Evolutionary conservation across 2,113 vertebrate genomes (phyloP).

Genomic region (Mesoclemmys tuberculata): DNA sequence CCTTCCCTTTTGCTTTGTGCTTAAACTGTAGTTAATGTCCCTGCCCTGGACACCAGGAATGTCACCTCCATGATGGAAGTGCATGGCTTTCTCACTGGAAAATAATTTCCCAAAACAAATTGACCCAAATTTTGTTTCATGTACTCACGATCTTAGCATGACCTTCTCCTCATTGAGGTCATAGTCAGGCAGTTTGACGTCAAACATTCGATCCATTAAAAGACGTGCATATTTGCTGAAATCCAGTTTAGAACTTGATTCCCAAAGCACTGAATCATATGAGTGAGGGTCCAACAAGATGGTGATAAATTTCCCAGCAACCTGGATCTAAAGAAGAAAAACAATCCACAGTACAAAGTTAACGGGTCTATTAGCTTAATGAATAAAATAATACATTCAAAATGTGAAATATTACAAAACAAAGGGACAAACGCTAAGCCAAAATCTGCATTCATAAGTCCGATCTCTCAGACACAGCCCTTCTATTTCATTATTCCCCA

Average conservation of each 20-base stretch:
- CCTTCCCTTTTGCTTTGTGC: not conserved
- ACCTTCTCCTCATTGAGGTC: constrained; percentile 75
- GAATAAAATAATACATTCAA: not conserved
- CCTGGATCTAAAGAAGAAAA: constrained; percentile 78
- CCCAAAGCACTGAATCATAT: constrained; percentile 81
- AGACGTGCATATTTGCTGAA: constrained; percentile 83
- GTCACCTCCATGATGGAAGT: not conserved
- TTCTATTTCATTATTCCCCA: not conserved
- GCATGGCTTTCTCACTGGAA: not conserved
- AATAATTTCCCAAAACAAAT: not conserved
- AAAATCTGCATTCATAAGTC: not conserved
- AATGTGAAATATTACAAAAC: not conserved
- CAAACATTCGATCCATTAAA: constrained; percentile 90
- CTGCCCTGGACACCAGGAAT: not conserved
- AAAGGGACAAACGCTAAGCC: not conserved
- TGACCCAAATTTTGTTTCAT: not conserved
- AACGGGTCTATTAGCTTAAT: not conserved
- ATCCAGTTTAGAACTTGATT: constrained; percentile 77
- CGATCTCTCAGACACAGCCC: not conserved
- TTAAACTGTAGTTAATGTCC: not conserved
- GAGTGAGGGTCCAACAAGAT: constrained; percentile 88
- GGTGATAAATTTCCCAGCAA: constrained; percentile 85
- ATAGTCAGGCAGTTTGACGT: constrained; percentile 81
- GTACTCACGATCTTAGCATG: constrained; percentile 84
- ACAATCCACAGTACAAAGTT: not conserved